Conservation (phyloP, 2,797 vertebrate species). For the Lacerta agilis region DNA sequence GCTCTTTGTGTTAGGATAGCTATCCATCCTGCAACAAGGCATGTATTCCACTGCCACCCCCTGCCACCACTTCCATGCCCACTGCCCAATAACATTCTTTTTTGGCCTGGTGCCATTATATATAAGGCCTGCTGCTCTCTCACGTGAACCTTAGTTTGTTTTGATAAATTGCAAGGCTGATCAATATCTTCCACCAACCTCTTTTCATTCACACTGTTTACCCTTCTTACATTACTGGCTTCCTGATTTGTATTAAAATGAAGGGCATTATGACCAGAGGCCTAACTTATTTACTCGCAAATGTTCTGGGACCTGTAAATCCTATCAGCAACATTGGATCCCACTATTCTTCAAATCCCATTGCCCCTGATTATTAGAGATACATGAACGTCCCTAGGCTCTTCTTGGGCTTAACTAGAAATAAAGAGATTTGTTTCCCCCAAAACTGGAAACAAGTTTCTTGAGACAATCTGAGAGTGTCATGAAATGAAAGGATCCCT, state of each 20-base stretch:
- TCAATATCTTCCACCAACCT: neutral
- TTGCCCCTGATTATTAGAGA: neutral
- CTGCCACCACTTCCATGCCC: neutral
- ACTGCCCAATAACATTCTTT: neutral
- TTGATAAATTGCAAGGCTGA: neutral
- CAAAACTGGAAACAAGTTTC: neutral
- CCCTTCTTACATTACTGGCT: neutral
- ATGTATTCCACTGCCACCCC: neutral
- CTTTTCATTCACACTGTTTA: neutral
- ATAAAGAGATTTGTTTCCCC: neutral
- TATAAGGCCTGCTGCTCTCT: neutral
- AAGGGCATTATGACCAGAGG: neutral
- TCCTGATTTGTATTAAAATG: neutral
- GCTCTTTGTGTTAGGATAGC: neutral
- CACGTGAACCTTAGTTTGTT: neutral
- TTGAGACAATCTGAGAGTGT: neutral
- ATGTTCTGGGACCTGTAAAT: neutral
- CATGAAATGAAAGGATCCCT: neutral
- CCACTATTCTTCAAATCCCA: neutral
- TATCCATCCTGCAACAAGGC: neutral
- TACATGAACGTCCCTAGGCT: neutral
- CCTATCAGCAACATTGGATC: neutral
- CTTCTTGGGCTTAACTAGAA: neutral
- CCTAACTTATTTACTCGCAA: neutral
- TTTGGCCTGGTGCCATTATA: neutral